These are phyloP conservation scores for Cettia cetti DNA, from an alignment of 2,113 vertebrate species.

Conservation along the genomic window DNA sequence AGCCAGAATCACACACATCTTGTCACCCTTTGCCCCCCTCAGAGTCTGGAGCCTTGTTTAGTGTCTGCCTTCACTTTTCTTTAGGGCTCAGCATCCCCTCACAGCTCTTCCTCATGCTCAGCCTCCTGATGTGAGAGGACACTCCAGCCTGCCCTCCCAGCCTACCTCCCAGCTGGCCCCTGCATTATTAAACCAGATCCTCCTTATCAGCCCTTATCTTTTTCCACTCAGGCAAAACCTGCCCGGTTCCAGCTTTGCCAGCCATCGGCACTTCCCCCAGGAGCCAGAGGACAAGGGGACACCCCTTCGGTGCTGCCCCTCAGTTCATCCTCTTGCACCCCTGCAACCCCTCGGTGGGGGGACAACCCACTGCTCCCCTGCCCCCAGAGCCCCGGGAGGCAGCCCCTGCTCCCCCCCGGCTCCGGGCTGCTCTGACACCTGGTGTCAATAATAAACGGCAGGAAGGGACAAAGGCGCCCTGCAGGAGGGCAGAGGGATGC, in stretches of 20 bases:
- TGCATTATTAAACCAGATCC: slow-evolving; percentile 14
- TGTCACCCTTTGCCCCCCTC: not conserved
- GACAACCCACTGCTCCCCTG: rapidly evolving
- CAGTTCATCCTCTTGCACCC: not conserved
- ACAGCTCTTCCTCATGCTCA: not conserved
- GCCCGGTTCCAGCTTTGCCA: not conserved
- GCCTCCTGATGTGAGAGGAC: not conserved
- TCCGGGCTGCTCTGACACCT: slow-evolving; percentile 25
- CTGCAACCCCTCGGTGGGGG: not conserved
- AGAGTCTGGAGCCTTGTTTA: not conserved
- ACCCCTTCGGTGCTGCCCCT: not conserved
- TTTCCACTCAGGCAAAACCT: not conserved
- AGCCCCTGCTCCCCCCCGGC: not conserved
- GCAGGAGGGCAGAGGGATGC: not conserved
- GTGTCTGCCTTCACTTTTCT: not conserved
- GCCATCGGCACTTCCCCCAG: rapidly evolving
- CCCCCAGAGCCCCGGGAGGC: not conserved
- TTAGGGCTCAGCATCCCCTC: not conserved
- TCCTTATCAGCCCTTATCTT: not conserved
- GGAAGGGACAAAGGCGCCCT: slow-evolving; percentile 61
- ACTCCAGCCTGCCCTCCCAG: not conserved
- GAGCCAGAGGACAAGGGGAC: not conserved
- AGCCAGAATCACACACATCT: not conserved
- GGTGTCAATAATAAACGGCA: slow-evolving; percentile 63
- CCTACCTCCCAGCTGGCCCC: not conserved